Evolutionary conservation across 2,113 vertebrate species (phyloP).

Genomic region (Notarius quadriscutis): DNA sequence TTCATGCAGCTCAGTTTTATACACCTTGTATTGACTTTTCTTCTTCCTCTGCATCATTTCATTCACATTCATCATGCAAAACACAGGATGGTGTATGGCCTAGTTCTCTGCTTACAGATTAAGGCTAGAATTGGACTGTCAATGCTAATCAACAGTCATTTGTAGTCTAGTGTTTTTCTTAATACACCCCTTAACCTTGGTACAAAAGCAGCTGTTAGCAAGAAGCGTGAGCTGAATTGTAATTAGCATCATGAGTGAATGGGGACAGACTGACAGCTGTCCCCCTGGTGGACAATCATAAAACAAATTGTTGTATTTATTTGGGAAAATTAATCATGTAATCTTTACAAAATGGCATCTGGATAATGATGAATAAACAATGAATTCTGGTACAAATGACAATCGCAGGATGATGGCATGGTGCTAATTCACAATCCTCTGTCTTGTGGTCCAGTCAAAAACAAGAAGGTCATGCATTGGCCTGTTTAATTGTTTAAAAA

Average conservation of each 20-base stretch:
- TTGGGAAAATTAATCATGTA: neutral
- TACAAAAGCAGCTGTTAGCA: constrained; percentile 27
- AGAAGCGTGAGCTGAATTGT: neutral
- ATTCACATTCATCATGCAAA: neutral
- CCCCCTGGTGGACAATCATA: neutral
- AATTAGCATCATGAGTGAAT: neutral
- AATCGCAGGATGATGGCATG: neutral
- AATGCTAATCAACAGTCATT: constrained; percentile 31
- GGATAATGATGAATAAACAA: neutral
- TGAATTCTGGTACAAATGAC: neutral
- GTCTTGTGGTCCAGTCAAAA: neutral
- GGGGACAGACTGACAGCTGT: neutral
- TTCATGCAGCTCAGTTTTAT: neutral
- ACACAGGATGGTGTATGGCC: neutral
- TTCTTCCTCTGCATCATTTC: neutral
- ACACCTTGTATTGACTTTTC: neutral
- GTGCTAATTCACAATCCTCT: neutral
- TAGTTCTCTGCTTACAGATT: constrained; percentile 19
- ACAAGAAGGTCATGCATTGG: neutral
- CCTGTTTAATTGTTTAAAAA: neutral
- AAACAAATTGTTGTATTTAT: neutral
- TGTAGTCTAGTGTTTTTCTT: constrained; percentile 15
- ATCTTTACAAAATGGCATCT: neutral
- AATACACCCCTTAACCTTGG: neutral
- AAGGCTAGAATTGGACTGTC: constrained; percentile 12